phyloP scores from a whole-genome alignment of 1,140 invertebrate species.

The Listronotus bonariensis region DNA sequence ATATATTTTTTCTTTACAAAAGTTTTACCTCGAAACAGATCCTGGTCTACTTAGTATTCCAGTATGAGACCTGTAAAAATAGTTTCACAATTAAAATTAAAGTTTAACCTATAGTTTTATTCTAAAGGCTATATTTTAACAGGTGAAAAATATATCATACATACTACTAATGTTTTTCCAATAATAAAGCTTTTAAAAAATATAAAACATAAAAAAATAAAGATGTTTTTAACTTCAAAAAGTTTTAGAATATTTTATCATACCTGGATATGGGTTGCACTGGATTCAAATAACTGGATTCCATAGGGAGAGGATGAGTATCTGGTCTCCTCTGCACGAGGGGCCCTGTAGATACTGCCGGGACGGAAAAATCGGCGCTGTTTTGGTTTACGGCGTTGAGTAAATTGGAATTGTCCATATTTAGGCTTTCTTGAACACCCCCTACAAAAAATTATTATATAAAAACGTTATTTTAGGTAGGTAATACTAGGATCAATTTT shows the following conservation, averaged over 20 bases:
- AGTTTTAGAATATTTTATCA: no score
- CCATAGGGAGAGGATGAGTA: neutral
- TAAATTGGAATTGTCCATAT: constrained; percentile 10
- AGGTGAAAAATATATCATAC: no score
- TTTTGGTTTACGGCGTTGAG: constrained; percentile 27
- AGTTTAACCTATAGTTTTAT: no score
- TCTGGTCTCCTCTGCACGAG: constrained; percentile 37
- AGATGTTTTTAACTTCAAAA: neutral
- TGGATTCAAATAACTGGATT: constrained; percentile 12
- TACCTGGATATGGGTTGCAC: constrained; percentile 16
- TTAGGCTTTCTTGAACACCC: constrained; percentile 14
- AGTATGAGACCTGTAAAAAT: constrained; percentile 11
- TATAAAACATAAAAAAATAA: neutral
- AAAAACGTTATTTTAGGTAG: no score
- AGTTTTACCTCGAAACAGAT: constrained; percentile 22
- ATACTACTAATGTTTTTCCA: no score
- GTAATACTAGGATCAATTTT: no score
- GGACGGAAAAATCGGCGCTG: constrained; percentile 44
- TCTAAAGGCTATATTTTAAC: no score
- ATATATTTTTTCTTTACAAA: neutral
- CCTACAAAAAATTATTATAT: neutral
- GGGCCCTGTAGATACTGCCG: constrained; percentile 37
- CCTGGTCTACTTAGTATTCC: constrained; percentile 27
- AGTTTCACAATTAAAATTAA: no score
- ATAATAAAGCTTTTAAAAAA: no score